Conservation (phyloP, 2,888 invertebrate species). For the Trachelus troglodyta region DNA sequence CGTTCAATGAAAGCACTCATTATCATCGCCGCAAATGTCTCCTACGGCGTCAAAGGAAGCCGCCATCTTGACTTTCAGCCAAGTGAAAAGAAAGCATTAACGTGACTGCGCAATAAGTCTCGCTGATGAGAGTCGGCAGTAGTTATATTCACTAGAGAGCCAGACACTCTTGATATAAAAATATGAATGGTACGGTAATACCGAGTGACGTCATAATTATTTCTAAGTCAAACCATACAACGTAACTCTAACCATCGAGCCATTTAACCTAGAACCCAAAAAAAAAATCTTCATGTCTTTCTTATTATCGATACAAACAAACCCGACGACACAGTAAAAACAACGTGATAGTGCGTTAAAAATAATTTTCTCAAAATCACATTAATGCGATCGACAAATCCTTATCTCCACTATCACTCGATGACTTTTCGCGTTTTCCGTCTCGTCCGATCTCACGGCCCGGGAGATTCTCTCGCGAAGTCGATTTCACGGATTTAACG, state of each 20-base stretch:
- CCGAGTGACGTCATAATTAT: too few relatives aligned
- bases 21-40: not conserved
- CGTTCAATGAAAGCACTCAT: not conserved
- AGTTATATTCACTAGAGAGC: not conserved
- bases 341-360: too few relatives aligned
- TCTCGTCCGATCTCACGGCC: not conserved
- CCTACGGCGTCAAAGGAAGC: not conserved
- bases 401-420: not conserved
- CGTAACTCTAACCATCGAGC: too few relatives aligned
- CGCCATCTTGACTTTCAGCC: not conserved
- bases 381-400: not conserved
- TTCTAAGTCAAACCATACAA: too few relatives aligned
- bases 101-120: not conserved
- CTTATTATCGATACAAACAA: too few relatives aligned
- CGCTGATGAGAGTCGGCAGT: not conserved
- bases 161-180: not conserved
- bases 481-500: slow-evolving; percentile 1
- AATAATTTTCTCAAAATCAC: too few relatives aligned
- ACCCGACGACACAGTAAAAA: too few relatives aligned
- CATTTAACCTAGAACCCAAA: too few relatives aligned
- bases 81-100: not conserved
- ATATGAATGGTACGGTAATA: not conserved
- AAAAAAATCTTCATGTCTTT: too few relatives aligned
- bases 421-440: not conserved
- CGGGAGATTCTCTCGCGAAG: not conserved